Evolutionary conservation across 2,888 invertebrate species (phyloP).

Genomic region (Calephelis perditalis): DNA sequence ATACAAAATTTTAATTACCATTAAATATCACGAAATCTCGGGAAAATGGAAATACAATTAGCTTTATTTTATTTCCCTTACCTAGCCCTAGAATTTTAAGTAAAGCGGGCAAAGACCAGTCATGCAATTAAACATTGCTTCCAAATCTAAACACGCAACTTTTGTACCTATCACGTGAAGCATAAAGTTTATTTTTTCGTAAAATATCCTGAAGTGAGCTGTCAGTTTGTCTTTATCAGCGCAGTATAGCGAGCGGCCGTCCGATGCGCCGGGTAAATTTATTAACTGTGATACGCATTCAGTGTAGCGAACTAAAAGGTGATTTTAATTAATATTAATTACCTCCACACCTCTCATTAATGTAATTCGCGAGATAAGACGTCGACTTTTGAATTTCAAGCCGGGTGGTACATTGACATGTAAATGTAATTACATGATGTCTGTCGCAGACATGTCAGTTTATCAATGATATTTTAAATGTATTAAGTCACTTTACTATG

Average conservation of each 20-base stretch:
- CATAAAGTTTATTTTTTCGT: slow-evolving; percentile 28
- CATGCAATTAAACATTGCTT: slow-evolving; percentile 16
- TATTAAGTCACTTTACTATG: neutral
- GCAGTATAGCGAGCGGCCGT: slow-evolving; percentile 52
- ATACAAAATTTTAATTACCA: too few species aligned
- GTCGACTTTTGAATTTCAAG: slow-evolving; percentile 44
- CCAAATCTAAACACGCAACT: slow-evolving; percentile 1
- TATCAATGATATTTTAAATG: slow-evolving; percentile 6
- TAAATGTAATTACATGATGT: slow-evolving; percentile 17
- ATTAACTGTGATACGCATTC: slow-evolving; percentile 77
- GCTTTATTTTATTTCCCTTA: slow-evolving; percentile 5
- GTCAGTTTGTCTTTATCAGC: slow-evolving; percentile 65
- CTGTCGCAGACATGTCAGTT: neutral
- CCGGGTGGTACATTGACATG: slow-evolving; percentile 36
- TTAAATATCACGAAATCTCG: too few species aligned
- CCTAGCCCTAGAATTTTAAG: slow-evolving; percentile 7
- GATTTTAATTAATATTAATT: slow-evolving; percentile 78
- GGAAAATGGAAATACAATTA: neutral
- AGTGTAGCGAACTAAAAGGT: slow-evolving; percentile 72
- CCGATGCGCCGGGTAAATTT: slow-evolving; percentile 70
- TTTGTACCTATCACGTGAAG: slow-evolving; percentile 12
- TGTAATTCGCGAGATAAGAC: slow-evolving; percentile 69
- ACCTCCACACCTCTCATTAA: slow-evolving; percentile 76
- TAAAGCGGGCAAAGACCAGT: slow-evolving; percentile 10
- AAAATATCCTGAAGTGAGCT: slow-evolving; percentile 28